Percentiles rank a stretch among this genome's conserved stretches.
Evolutionary conservation across 2,113 vertebrate genomes (phyloP).

Genomic region (Otis tarda): DNA sequence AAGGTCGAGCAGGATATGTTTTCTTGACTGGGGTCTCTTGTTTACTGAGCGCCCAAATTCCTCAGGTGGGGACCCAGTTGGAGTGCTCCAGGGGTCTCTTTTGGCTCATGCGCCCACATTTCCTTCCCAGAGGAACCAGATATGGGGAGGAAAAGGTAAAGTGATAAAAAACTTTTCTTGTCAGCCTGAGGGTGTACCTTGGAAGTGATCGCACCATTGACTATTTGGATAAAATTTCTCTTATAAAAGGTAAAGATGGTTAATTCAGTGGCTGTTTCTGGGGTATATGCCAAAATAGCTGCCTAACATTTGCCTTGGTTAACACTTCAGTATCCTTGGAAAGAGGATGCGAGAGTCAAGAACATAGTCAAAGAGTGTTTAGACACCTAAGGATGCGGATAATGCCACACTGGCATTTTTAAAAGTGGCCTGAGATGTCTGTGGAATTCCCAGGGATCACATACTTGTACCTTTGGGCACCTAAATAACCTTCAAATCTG

Average conservation of each 20-base stretch:
- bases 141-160: background rate
- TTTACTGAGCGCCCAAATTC: background rate
- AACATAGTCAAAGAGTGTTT: background rate
- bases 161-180: background rate
- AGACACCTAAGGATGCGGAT: background rate
- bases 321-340: background rate
- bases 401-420: background rate
- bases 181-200: background rate
- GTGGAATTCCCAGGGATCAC: background rate
- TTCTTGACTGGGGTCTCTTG: background rate
- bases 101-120: rapidly evolving
- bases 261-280: background rate
- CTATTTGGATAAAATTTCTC: background rate
- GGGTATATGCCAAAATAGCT: background rate
- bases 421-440: background rate
- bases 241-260: background rate
- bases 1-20: background rate
- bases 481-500: background rate
- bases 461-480: background rate
- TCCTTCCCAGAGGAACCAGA: background rate
- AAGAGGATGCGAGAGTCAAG: background rate
- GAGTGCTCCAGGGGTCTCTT: background rate
- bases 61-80: background rate
- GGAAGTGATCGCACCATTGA: background rate
- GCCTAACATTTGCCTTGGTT: background rate